Evolutionary conservation across 2,888 invertebrate species (phyloP), one percentile per base, ranked within the genome.

Genomic region (Iselma pallidipennis): DNA sequence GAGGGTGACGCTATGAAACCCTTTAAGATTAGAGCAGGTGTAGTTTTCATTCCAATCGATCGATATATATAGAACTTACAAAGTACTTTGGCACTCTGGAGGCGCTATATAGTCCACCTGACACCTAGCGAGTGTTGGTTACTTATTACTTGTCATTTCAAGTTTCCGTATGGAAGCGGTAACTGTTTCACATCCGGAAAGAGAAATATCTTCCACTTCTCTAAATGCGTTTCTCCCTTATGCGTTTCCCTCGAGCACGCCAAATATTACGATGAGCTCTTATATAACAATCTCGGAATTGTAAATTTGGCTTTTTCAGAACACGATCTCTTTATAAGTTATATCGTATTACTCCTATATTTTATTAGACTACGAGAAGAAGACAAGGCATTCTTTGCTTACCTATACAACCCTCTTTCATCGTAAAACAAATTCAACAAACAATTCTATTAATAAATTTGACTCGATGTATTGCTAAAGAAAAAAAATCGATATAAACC

Each of bases 71-170:
- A 51, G 57, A 66, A 62, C 55, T 60, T 63, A 45, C 33, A 28
- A 63, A 68, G 68, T 66, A 66, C 66, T 66, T 68, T 66, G 62
- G 61, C 66, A 63, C 66, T 66, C 49, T 49, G 50, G 61, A 62
- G 62, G 45, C 50, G 68, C 63, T 62, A 65, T 68, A 65, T 63
- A 66, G 68, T 68, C 65, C 68, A 68, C 68, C 68, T 68, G 68
- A 66, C 68, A 66, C 68, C 66, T 68, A 55, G 61, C 63, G 58
- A 66, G 61, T 60, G 65, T n/a, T 49, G 66, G 68, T 66, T 68
- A 68, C 66, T 68, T 68, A 68, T 68, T 68, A 68, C 68, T 68
- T 66, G 67, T 66, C 66, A 67, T 67, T 67, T 64, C 64, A 67
- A 66, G 67, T 67, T 67, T 66, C 66, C 61, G 52, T 59, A 61